Evolutionary conservation across 2,797 vertebrate species (phyloP).

Genomic region (Myripristis murdjan): DNA sequence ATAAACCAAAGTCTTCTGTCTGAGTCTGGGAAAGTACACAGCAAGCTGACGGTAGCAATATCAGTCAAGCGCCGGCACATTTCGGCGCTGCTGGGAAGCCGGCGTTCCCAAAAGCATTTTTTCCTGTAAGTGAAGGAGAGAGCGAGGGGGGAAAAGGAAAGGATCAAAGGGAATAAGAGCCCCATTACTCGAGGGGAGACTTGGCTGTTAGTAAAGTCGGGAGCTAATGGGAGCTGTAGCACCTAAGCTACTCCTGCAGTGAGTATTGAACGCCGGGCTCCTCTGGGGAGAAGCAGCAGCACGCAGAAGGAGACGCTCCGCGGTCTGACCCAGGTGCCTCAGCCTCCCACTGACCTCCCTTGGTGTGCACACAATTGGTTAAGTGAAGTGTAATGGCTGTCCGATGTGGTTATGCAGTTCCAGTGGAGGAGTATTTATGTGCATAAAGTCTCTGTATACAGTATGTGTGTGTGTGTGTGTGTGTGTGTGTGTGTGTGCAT

Average conservation of each 20-base stretch:
- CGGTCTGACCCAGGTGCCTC: slow-evolving; percentile 35
- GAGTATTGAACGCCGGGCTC: slow-evolving; percentile 25
- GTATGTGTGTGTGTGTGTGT: slow-evolving; percentile 6
- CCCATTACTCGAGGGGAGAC: slow-evolving; percentile 36
- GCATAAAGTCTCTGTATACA: slow-evolving; percentile 2
- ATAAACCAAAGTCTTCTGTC: slow-evolving; percentile 26
- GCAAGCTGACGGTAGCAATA: slow-evolving; percentile 54
- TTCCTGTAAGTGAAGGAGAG: slow-evolving; percentile 40
- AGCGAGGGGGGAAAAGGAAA: slow-evolving; percentile 5
- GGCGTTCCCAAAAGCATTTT: slow-evolving; percentile 43
- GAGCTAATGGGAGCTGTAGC: slow-evolving; percentile 44
- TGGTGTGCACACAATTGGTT: slow-evolving; percentile 46
- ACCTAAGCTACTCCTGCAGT: slow-evolving; percentile 7
- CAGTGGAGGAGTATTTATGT: slow-evolving; percentile 34
- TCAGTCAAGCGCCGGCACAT: slow-evolving; percentile 40
- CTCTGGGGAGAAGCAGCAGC: slow-evolving; percentile 37
- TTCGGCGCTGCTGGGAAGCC: slow-evolving; percentile 25
- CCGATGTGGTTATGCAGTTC: slow-evolving; percentile 36
- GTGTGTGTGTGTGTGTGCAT: slow-evolving; percentile 1
- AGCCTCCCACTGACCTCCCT: slow-evolving; percentile 37
- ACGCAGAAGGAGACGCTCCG: slow-evolving; percentile 33
- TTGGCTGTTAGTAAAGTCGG: slow-evolving; percentile 32
- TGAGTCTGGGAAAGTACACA: slow-evolving; percentile 22
- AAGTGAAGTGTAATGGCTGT: slow-evolving; percentile 41
- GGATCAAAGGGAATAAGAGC: slow-evolving; percentile 58